Evolutionary conservation across 2,113 vertebrate species (phyloP), one percentile per base, ranked within the genome.

Genomic region (Chaetops frenatus): DNA sequence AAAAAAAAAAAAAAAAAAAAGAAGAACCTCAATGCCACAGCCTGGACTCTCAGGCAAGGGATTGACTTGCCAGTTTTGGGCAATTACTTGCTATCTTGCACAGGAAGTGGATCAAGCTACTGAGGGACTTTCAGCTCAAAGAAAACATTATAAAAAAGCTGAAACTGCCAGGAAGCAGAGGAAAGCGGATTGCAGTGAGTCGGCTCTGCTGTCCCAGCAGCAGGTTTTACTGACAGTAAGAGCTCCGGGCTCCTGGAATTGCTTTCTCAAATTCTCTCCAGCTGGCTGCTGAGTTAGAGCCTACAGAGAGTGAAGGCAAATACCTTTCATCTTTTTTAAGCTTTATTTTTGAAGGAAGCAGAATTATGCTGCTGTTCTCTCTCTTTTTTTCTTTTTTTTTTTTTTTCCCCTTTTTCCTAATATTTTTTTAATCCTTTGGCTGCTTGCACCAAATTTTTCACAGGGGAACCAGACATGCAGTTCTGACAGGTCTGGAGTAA

Each of bases 291-390:
- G 1, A 92, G 74, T 90, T 56, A 64, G 62, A 91, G 67, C 86
- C 85, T 78, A 60, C 62, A 58, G 88, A 88, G 67, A 90, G 76
- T 51, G 2, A 15, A 95, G 64, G 67, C 86, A 95, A 88, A 93
- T 90, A 92, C 91, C 56, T 93, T 96, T 94, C 88, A 92, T 96
- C 92, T 96, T 93, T 94, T 88, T 92, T 38, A 93, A 94, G 90
- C 94, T 93, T 88, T 70, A 71, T 90, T 97, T 94, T 94, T 12
- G 22, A 90, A 83, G 60, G 60, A 93, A 94, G 58, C 42, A 47
- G 67, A 93, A 88, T 95, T 93, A 90, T 71, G 53, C 48, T 2
- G 2, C 76, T 38, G 47, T 77, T 86, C 23, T 64, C 6, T 19
- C 4, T 31, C 11, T 25, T 17, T 15, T 27, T 48, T 15, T 24